Evolutionary conservation across 2,888 invertebrate genomes (phyloP).

Genomic region (Nymphalis polychloros): DNA sequence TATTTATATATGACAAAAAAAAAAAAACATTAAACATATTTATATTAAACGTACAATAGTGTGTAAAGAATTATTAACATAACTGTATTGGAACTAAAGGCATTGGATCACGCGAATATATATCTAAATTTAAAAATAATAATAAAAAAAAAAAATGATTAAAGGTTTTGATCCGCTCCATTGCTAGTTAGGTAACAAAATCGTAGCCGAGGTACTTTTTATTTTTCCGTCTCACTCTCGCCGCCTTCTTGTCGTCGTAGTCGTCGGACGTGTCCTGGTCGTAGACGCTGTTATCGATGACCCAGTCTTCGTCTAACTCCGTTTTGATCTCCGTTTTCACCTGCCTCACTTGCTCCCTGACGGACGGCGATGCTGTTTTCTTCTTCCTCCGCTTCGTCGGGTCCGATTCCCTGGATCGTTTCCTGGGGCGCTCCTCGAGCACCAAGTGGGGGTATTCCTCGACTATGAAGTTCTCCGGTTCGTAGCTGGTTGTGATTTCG

Average conservation of each 20-base stretch:
- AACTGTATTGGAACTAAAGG: constrained; percentile 23
- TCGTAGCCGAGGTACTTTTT: constrained; percentile 75
- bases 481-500: constrained; percentile 71
- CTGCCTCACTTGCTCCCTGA: constrained; percentile 49
- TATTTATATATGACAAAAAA: constrained; percentile 12
- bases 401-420: constrained; percentile 49
- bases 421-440: constrained; percentile 63
- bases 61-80: constrained; percentile 18
- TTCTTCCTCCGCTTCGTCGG: constrained; percentile 48
- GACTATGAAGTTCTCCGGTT: constrained; percentile 70
- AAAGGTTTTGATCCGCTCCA: neutral
- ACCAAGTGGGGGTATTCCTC: constrained; percentile 70
- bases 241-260: constrained; percentile 66
- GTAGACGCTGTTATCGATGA: constrained; percentile 63
- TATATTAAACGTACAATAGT: constrained; percentile 22
- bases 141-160: constrained; percentile 22
- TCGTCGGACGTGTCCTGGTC: constrained; percentile 62
- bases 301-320: constrained; percentile 64
- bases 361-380: constrained; percentile 49
- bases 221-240: constrained; percentile 74
- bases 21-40: constrained; percentile 13
- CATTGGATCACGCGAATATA: constrained; percentile 28
- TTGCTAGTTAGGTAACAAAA: constrained; percentile 61
- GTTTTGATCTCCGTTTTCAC: constrained; percentile 47
- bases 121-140: constrained; percentile 16